Conservation (phyloP, 1,140 invertebrate species). For the Meloidogyne floridensis region DNA sequence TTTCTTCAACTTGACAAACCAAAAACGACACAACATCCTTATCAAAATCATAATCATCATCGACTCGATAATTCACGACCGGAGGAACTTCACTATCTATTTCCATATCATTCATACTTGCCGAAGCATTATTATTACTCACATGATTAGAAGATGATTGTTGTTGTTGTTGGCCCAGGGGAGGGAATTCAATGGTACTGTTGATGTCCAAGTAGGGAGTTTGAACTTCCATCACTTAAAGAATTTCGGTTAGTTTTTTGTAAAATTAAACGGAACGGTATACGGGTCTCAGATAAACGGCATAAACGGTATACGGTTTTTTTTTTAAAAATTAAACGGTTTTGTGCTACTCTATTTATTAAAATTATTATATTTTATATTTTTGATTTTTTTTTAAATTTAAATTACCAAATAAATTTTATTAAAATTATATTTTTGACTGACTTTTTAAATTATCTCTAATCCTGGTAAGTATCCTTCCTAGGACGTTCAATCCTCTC, state of each 20-base stretch:
- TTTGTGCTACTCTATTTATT: no score
- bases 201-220: not conserved
- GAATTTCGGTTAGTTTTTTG: not conserved
- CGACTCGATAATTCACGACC: not conserved
- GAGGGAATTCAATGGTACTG: not conserved
- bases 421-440: not conserved
- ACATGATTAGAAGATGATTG: no score
- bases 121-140: not conserved
- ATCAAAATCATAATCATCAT: not conserved
- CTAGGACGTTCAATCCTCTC: slow-evolving; percentile 12
- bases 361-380: no score
- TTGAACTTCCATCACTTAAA: not conserved
- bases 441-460: slow-evolving; percentile 3
- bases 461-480: slow-evolving; percentile 3
- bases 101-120: not conserved
- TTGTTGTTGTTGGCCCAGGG: not conserved
- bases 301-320: not conserved
- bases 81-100: not conserved
- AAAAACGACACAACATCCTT: not conserved
- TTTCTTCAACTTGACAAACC: slow-evolving; percentile 13
- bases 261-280: not conserved
- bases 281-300: not conserved
- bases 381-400: not conserved
- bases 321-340: not conserved
- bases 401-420: not conserved